Evolutionary conservation across 1,140 invertebrate genomes (phyloP), one percentile per base, ranked within the genome.

Genomic region (Trachymyrmex cornetzi): DNA sequence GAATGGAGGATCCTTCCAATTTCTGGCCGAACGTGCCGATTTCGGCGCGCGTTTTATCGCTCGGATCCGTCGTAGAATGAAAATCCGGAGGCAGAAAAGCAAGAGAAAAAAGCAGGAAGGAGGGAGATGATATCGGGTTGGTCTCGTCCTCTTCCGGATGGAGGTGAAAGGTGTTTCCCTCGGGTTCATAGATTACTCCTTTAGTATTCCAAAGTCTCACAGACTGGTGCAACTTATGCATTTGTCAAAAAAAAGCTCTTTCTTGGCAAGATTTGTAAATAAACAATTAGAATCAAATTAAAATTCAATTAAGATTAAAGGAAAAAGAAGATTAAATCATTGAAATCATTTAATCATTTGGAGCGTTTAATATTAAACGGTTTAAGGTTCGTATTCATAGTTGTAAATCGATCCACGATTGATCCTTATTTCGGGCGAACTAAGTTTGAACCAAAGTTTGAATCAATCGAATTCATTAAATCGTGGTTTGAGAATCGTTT

Each of bases 21-120:
- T 85, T 66, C 74, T 77, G 59, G 48, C 59, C 82, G 82, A 71
- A 79, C 74, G 82, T 79, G 74, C 59, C 74, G 72, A 77, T 64
- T 77, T 77, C 57, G 27, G n/a, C 44, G 74, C 82, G 77, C 82
- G 44, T 85, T 85, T 77, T 59, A 77, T 85, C 74, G 82, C 50
- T n/a, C 44, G 74, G 61, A 79, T 79, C 59, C 59, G 14, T 61
- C 57, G 30, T 53, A 77, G 82, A 77, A 74, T 77, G 72, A 80
- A 85, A 53, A 79, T 77, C 44, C 57, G 48, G 14, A 19, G 59
- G 59, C 30, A 50, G 48, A 44, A 12, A 53, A 34, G 24, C 22
- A 55, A 85, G 77, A 55, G 44, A 63, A 77, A 61, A 69, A 50
- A 69, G 66, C 38, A 48, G 72, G 44, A 74, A 48, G 59, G 48